phyloP scores from a whole-genome alignment of 2,113 vertebrate species.

The Esox niger region DNA sequence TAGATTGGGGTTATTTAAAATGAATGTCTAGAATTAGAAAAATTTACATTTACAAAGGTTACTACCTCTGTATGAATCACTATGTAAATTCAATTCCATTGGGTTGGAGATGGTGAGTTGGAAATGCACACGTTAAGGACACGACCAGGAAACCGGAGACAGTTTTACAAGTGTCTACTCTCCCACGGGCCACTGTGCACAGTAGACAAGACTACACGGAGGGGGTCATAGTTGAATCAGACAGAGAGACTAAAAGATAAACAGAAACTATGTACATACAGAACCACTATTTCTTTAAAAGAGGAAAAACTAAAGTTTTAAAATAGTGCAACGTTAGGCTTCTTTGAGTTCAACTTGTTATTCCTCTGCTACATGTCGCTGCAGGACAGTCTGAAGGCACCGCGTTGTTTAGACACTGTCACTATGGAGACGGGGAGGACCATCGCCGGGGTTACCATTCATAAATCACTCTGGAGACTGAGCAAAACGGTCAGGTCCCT shows the following conservation, averaged over 20 bases:
- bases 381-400: constrained; percentile 75
- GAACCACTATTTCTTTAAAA: constrained; percentile 23
- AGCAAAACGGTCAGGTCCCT: no score
- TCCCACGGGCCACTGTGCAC: neutral
- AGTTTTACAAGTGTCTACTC: neutral
- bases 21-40: no score
- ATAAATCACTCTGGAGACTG: neutral
- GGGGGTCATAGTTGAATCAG: constrained; percentile 37
- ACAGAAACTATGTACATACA: constrained; percentile 46
- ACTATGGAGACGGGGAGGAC: constrained; percentile 38
- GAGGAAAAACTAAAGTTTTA: constrained; percentile 35
- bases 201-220: neutral
- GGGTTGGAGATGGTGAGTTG: no score
- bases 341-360: constrained; percentile 67
- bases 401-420: constrained; percentile 47
- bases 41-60: no score
- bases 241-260: constrained; percentile 45
- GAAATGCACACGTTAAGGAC: no score
- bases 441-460: no score
- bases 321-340: constrained; percentile 78
- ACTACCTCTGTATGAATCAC: no score
- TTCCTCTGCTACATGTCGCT: constrained; percentile 73
- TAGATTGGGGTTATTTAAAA: no score
- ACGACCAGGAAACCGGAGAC: no score
- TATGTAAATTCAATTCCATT: no score